Percentiles rank a stretch among this genome's conserved stretches.
Evolutionary conservation across 2,797 vertebrate genomes (phyloP).

Genomic region (Bradypodion ventrale): DNA sequence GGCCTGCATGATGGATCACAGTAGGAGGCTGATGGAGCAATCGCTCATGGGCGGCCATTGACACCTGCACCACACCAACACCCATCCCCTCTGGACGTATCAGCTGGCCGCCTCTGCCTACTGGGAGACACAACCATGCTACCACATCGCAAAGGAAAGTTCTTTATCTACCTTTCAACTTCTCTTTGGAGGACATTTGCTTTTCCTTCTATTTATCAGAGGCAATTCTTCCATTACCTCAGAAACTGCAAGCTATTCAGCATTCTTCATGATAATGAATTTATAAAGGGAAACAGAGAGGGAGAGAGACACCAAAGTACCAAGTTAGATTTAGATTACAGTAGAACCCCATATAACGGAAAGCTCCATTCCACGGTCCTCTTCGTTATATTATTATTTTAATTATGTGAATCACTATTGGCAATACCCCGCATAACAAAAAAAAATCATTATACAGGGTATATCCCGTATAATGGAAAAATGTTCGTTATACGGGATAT

Average conservation of each 20-base stretch:
- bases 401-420: too few relatives aligned
- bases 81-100: slow-evolving; percentile 82
- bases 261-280: not conserved
- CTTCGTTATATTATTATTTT: too few relatives aligned
- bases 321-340: too few relatives aligned
- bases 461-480: too few relatives aligned
- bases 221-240: not conserved
- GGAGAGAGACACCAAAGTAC: not conserved
- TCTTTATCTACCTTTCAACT: slow-evolving; percentile 55
- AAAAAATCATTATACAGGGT: too few relatives aligned
- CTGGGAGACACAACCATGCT: slow-evolving; percentile 79
- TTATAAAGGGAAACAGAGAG: accelerated
- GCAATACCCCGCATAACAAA: too few relatives aligned
- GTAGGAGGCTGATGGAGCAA: slow-evolving; percentile 93
- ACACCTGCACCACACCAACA: slow-evolving; percentile 89
- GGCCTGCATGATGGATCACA: slow-evolving; percentile 94
- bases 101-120: slow-evolving; percentile 79
- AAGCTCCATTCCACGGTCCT: too few relatives aligned
- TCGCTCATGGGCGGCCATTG: slow-evolving; percentile 89
- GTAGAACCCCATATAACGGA: too few relatives aligned
- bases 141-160: slow-evolving; percentile 70
- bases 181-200: slow-evolving; percentile 50
- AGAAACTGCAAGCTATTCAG: not conserved
- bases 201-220: slow-evolving; percentile 26
- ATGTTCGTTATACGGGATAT: too few relatives aligned